Base-by-base conservation (phyloP, 1,140 invertebrate genomes). In the Helicorthomorpha holstii region DNA sequence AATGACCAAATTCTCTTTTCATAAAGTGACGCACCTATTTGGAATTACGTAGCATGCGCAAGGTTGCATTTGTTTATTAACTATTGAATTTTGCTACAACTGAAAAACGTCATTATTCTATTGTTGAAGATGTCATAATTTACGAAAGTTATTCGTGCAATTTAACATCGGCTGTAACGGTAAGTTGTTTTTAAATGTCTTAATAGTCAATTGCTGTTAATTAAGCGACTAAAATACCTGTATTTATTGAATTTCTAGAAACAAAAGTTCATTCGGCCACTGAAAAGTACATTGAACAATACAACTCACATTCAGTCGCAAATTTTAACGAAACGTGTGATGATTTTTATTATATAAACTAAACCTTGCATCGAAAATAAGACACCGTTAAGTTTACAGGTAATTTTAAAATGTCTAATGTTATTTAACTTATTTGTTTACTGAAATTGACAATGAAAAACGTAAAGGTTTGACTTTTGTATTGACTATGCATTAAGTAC, bases 181-280 rank as follows among this genome's bases (percentile, higher is more conserved):
- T 86, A 71, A 70, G 72, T 64, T 53, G n/a, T n/a, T n/a, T n/a
- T 48, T 46, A 48, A 54, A 53, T 22, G 23, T 43, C 1, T 41
- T 49, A 44, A 1, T 27, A 54, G 23, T 48, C 42, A 25, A n/a
- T 26, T 41, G 44, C 21, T 46, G 46, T 57, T 16, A n/a, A n/a
- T n/a, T n/a, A n/a, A n/a, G n/a, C n/a, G n/a, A n/a, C n/a, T n/a
- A n/a, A n/a, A n/a, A n/a, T n/a, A n/a, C n/a, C n/a, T n/a, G n/a
- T n/a, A 56, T 56, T 50, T 21, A 58, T 52, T 43, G 24, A 59
- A 53, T 57, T 73, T 68, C 12, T 66, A 91, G 85, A 73, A 59
- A 70, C 93, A 0, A 88, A 87, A 63, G 76, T 97, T 54, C 83
- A 85, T 70, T 93, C 94, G 14, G 92, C 92, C 0, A 88, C 87